These are phyloP conservation scores for Triops longicaudatus DNA, from an alignment of 1,140 invertebrate species.

Conservation along the genomic window DNA sequence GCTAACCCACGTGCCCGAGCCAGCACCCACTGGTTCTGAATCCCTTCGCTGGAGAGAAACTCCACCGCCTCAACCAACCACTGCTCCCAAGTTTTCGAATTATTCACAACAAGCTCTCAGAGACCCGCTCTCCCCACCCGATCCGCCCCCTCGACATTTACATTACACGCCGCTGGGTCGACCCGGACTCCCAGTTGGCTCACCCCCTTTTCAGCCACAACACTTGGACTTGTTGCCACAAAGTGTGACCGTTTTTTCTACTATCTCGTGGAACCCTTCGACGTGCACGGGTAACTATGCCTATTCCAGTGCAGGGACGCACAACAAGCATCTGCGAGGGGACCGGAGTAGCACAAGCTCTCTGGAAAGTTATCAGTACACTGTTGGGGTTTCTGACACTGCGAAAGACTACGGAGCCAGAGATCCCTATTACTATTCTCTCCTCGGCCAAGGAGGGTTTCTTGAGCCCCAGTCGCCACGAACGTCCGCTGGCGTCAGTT, in stretches of 20 bases:
- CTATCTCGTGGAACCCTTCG: background rate
- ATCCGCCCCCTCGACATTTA: background rate
- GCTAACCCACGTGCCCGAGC: background rate
- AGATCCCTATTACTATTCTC: background rate
- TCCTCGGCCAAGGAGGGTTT: background rate
- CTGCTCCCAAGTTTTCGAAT: background rate
- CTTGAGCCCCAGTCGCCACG: background rate
- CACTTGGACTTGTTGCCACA: constrained; percentile 3
- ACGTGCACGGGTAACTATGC: background rate
- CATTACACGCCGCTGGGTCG: background rate
- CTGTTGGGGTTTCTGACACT: background rate
- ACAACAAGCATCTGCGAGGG: too few relatives aligned
- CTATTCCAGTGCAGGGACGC: background rate
- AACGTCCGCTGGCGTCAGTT: background rate
- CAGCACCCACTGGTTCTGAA: background rate
- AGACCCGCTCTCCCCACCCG: background rate
- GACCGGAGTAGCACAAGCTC: background rate
- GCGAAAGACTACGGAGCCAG: background rate
- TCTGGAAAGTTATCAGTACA: background rate
- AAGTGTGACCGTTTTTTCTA: background rate
- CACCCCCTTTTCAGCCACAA: background rate
- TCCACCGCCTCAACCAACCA: background rate
- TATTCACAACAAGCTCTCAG: background rate
- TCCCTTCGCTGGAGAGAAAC: background rate
- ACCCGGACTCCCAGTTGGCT: background rate